Base-by-base conservation (phyloP, 2,888 invertebrate genomes). In the Invenusta paracnida region DNA sequence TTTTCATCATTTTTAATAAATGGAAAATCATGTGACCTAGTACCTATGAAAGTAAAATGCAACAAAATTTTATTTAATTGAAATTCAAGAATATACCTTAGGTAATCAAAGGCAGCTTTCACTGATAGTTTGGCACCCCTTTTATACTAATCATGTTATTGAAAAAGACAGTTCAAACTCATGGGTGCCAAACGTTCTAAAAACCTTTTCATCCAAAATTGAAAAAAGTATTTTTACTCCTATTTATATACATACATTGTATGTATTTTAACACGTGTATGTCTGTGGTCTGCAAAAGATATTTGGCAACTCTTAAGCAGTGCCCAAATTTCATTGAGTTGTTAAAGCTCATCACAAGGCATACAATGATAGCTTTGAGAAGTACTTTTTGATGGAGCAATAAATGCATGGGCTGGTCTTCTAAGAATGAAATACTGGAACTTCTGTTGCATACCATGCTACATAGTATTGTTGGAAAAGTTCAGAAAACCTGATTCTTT, bases 141-240 rank as follows among this genome's bases (percentile, higher is more conserved):
- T n/a, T n/a, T n/a, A n/a, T n/a, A n/a, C n/a, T n/a, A n/a, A n/a
- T n/a, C n/a, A n/a, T n/a, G n/a, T n/a, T n/a, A n/a, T n/a, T n/a
- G n/a, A n/a, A n/a, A n/a, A n/a, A n/a, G n/a, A n/a, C n/a, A n/a
- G n/a, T n/a, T n/a, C n/a, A n/a, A n/a, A n/a, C n/a, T n/a, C 73
- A 73, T 73, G 73, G 27, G 73, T 23, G 73, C 73, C 73, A 23
- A 73, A 73, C 73, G 5, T 73, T 73, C 73, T 73, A 73, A 73
- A 73, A 73, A 73, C 73, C 23, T 73, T 5, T 23, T 23, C 5
- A 23, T 73, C 73, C 73, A 73, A 5, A 73, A 73, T 2, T 73
- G 27, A 73, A 73, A 73, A 73, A 73, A 25, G 5, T 13, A 73
- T 73, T 73, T 5, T 73, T n/a, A n/a, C 5, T 23, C 25, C 17